Conservation (phyloP, 2,113 vertebrate genomes). For the Arvicanthis niloticus region DNA sequence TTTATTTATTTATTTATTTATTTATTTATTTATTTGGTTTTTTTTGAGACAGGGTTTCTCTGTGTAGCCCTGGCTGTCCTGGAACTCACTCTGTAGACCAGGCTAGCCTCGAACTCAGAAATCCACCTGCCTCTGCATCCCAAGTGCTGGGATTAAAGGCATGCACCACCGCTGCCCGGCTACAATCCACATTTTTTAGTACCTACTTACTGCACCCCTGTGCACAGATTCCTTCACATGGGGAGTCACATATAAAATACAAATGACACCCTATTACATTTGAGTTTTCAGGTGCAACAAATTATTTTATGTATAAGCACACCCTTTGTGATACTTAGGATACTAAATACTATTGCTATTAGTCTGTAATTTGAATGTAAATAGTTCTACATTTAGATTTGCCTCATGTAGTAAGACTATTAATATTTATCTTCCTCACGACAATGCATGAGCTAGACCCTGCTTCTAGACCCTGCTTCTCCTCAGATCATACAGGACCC, state of each 20-base stretch:
- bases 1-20: not conserved
- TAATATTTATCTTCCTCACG: not conserved
- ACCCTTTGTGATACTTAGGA: not conserved
- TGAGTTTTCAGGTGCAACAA: slow-evolving; percentile 43
- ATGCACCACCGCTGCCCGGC: too few species aligned
- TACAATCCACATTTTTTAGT: not conserved
- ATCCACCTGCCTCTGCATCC: too few species aligned
- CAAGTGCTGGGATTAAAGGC: too few species aligned
- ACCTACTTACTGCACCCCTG: not conserved
- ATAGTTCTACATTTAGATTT: slow-evolving; percentile 12
- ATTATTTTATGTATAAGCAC: not conserved
- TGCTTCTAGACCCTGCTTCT: not conserved
- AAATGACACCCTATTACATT: not conserved
- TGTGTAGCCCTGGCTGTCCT: too few species aligned
- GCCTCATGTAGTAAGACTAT: not conserved
- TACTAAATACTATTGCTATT: not conserved
- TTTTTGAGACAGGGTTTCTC: too few species aligned
- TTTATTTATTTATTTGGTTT: not conserved
- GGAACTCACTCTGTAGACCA: too few species aligned
- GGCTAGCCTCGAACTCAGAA: too few species aligned
- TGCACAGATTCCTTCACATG: not conserved
- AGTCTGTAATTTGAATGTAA: slow-evolving; percentile 41
- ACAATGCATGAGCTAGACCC: not conserved
- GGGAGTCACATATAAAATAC: slow-evolving; percentile 33
- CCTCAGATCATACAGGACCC: not conserved